Conservation (phyloP, 2,797 vertebrate genomes). For the Thripadectes ignobilis region DNA sequence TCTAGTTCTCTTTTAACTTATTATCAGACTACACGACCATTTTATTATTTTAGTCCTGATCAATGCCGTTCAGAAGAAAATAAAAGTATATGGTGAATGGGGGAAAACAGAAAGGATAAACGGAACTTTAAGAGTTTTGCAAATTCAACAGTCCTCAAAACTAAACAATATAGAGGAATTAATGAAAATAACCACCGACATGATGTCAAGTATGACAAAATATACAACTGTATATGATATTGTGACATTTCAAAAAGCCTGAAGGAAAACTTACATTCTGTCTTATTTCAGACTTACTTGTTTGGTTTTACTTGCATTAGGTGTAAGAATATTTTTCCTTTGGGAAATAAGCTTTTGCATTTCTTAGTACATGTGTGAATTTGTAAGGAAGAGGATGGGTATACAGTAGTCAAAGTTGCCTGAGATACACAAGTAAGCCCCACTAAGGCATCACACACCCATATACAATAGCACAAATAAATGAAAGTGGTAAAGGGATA, state of each 20-base stretch:
- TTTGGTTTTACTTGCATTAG: neutral
- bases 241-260: rapidly evolving
- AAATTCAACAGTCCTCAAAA: neutral
- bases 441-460: neutral
- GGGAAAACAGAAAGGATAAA: neutral
- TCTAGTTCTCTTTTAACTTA: neutral
- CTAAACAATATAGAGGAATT: neutral
- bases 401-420: neutral
- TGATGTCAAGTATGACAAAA: neutral
- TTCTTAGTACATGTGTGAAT: neutral
- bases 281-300: neutral
- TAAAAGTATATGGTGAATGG: neutral
- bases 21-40: neutral
- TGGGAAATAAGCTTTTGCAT: neutral
- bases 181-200: neutral
- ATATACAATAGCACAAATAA: neutral
- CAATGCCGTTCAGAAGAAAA: neutral
- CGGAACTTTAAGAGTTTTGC: neutral
- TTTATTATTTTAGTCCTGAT: neutral
- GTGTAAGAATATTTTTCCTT: neutral
- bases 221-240: neutral
- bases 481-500: neutral
- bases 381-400: neutral
- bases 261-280: neutral
- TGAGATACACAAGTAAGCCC: neutral